Base-by-base conservation (phyloP, 2,113 vertebrate species). In the Megaceryle maxima region DNA sequence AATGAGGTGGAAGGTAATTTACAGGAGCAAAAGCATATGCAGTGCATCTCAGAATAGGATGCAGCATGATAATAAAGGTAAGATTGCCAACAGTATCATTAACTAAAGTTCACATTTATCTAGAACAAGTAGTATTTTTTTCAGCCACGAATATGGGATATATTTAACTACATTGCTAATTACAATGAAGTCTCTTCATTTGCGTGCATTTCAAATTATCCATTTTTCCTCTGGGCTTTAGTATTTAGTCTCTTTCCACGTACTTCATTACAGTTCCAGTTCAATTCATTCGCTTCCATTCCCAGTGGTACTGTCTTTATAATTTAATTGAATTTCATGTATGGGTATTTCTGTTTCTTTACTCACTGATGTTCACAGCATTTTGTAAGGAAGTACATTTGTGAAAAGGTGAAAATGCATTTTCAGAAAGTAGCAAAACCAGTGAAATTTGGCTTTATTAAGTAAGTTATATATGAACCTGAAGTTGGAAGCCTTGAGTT, bases 1-100 rank as follows among this genome's bases (percentile, higher is more conserved):
- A 83, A 83, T 69, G 93, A 91, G 75, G 55, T 87, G 51, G 78
- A 85, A 96, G 81, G 78, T 87, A 60, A 87, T 92, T 96, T 87
- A 62, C 66, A 89, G 79, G 79, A 93, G 73, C n/a, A 75, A 66
- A 69, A 94, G 59, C 75, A 29, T 83, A 66, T 77, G 78, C 88
- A 87, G 31, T 43, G 57, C 64, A 48, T 79, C 60, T 60, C 72
- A 72, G 46, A 81, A 67, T 9, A 72, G 66, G 66, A 63, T 68
- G 80, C 77, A 82, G 56, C 6, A 5, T 53, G 51, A 73, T 90
- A 90, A 96, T 95, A 75, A 88, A 55, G 50, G 55, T 80, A 41
- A 76, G 79, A 74, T 51, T 93, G 72, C 72, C 86, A 88, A 26
- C 72, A 70, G 46, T 74, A 83, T 88, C 75, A 56, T 95, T 95